These are phyloP conservation scores for Eueremaeus valkanovi DNA, from an alignment of 2,888 invertebrate species.

Conservation along the genomic window DNA sequence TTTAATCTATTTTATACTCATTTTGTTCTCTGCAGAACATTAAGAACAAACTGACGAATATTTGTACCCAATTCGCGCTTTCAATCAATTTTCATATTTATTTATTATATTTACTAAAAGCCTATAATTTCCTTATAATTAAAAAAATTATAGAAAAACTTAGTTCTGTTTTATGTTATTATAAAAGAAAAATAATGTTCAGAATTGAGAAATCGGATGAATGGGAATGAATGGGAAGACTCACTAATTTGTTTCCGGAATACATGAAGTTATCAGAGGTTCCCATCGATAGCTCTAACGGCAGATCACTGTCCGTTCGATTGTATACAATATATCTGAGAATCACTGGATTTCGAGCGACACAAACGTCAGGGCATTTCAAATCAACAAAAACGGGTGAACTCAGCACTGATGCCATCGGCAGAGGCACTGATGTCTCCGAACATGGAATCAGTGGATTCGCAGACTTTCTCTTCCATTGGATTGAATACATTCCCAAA, in stretches of 20 bases:
- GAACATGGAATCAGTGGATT: neutral
- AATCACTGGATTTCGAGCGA: slow-evolving; percentile 30
- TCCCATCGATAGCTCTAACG: slow-evolving; percentile 49
- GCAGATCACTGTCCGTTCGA: slow-evolving; percentile 26
- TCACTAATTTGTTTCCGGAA: slow-evolving; percentile 84
- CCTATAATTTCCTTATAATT: too few species aligned
- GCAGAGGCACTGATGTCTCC: slow-evolving; percentile 23
- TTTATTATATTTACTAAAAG: too few species aligned
- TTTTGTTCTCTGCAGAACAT: too few species aligned
- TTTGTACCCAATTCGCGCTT: too few species aligned
- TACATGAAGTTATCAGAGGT: slow-evolving; percentile 90
- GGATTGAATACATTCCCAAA: neutral
- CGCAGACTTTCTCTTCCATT: slow-evolving; percentile 21
- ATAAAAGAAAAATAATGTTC: too few species aligned
- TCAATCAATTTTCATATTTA: too few species aligned
- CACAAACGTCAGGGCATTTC: slow-evolving; percentile 3
- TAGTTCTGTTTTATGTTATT: too few species aligned
- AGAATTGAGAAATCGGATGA: too few species aligned
- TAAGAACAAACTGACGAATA: too few species aligned
- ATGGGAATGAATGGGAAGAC: too few species aligned
- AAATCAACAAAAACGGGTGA: slow-evolving; percentile 32
- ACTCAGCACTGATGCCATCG: neutral
- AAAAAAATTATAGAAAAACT: too few species aligned
- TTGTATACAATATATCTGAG: slow-evolving; percentile 16
- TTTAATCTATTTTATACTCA: too few species aligned